These are phyloP conservation scores for Malthinus seriepunctatus DNA, from an alignment of 2,888 invertebrate genomes.

Conservation along the genomic window DNA sequence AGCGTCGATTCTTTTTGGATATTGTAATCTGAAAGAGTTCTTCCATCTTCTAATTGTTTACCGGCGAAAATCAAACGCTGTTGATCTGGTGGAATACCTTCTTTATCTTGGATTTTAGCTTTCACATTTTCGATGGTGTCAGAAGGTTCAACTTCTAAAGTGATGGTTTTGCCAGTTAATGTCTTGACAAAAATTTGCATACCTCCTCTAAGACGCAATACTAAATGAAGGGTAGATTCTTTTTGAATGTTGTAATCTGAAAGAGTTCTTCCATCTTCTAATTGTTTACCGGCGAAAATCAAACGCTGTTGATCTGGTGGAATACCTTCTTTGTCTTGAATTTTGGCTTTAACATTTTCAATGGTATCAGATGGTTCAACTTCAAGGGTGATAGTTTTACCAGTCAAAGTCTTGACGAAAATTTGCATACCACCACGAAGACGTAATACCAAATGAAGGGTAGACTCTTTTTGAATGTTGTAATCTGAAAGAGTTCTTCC, in stretches of 20 bases:
- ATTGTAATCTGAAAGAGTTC: constrained; percentile 70
- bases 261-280: constrained; percentile 67
- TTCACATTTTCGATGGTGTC: constrained; percentile 65
- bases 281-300: constrained; percentile 77
- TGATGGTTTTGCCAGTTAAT: constrained; percentile 59
- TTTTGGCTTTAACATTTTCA: constrained; percentile 65
- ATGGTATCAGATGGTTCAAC: constrained; percentile 66
- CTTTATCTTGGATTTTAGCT: constrained; percentile 83
- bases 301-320: constrained; percentile 66
- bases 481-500: constrained; percentile 66
- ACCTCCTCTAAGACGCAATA: constrained; percentile 61
- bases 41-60: constrained; percentile 64
- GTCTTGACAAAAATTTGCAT: constrained; percentile 65
- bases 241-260: constrained; percentile 68
- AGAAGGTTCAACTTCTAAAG: constrained; percentile 58
- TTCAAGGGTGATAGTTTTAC: constrained; percentile 60
- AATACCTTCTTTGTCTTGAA: constrained; percentile 62
- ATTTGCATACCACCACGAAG: constrained; percentile 72
- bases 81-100: constrained; percentile 88
- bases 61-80: constrained; percentile 89
- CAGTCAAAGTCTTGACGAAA: constrained; percentile 60
- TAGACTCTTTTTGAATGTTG: constrained; percentile 91
- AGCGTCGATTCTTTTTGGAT: constrained; percentile 92
- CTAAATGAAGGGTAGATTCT: constrained; percentile 60
- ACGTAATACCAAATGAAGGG: constrained; percentile 88